These are phyloP conservation scores for Matsumyia berberina DNA, from an alignment of 2,888 invertebrate species.

Conservation along the genomic window DNA sequence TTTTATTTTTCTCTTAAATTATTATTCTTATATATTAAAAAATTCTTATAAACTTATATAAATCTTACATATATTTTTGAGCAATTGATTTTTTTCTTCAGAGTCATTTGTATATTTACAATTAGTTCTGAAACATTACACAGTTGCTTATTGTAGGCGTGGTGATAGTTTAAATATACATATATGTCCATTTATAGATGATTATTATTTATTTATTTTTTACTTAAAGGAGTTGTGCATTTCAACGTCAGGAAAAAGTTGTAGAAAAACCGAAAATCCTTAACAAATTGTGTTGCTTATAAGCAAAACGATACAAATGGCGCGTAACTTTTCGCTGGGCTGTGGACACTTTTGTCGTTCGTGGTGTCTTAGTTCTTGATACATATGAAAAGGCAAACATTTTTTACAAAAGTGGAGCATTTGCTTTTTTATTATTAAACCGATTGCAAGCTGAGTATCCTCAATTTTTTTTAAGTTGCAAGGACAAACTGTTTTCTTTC, in stretches of 20 bases:
- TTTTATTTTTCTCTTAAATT: slow-evolving; percentile 54
- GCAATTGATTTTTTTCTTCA: slow-evolving; percentile 27
- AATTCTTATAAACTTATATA: slow-evolving; percentile 47
- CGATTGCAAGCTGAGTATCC: too few relatives aligned
- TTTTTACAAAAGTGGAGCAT: too few relatives aligned
- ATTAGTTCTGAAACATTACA: slow-evolving; percentile 36
- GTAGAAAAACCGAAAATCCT: not conserved
- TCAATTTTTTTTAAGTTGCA: too few relatives aligned
- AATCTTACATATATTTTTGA: slow-evolving; percentile 38
- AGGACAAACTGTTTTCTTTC: too few relatives aligned
- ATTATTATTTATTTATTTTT: slow-evolving; percentile 16
- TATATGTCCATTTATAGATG: slow-evolving; percentile 19
- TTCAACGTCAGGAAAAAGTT: slow-evolving; percentile 32
- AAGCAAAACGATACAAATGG: too few relatives aligned
- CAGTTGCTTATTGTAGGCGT: slow-evolving; percentile 44
- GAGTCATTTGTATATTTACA: slow-evolving; percentile 32
- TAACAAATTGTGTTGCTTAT: too few relatives aligned
- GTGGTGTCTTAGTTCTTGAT: too few relatives aligned
- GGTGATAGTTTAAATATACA: slow-evolving; percentile 38
- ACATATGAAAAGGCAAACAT: too few relatives aligned
- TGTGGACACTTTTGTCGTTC: too few relatives aligned
- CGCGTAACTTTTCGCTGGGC: too few relatives aligned
- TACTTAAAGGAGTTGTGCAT: slow-evolving; percentile 30
- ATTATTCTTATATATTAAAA: slow-evolving; percentile 43
- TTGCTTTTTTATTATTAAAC: too few relatives aligned